Evolutionary conservation across 2,113 vertebrate species (phyloP).

Genomic region (Pampusana beccarii): DNA sequence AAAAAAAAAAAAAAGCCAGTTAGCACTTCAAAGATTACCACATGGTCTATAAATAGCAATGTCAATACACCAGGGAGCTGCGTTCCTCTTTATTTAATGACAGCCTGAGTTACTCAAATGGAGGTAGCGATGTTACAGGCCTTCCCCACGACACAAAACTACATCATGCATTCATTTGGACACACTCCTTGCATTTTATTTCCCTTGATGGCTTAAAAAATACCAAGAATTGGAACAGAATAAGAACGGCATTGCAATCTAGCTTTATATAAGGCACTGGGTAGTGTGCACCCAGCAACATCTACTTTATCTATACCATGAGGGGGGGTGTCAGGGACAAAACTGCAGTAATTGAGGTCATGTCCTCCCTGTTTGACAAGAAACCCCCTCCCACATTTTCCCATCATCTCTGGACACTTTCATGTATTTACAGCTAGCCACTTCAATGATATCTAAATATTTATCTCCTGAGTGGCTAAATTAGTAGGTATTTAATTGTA

Average conservation of each 20-base stretch:
- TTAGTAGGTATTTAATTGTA: conserved; percentile 26
- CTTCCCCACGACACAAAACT: neutral
- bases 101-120: neutral
- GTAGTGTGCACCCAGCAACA: neutral
- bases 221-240: neutral
- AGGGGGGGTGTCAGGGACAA: neutral
- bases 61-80: neutral
- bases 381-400: neutral
- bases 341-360: neutral
- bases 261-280: neutral
- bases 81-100: neutral
- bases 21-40: conserved; percentile 40
- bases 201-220: neutral
- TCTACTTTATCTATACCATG: neutral
- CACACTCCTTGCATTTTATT: neutral
- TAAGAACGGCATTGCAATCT: neutral
- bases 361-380: neutral
- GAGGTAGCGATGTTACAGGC: neutral
- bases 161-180: neutral
- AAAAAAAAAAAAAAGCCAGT: neutral
- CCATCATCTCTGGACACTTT: neutral
- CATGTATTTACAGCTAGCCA: conserved; percentile 5
- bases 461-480: conserved; percentile 12
- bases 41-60: neutral
- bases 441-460: conserved; percentile 35